Evolutionary conservation across 1,140 invertebrate genomes (phyloP).

Genomic region (Reticulitermes speratus): DNA sequence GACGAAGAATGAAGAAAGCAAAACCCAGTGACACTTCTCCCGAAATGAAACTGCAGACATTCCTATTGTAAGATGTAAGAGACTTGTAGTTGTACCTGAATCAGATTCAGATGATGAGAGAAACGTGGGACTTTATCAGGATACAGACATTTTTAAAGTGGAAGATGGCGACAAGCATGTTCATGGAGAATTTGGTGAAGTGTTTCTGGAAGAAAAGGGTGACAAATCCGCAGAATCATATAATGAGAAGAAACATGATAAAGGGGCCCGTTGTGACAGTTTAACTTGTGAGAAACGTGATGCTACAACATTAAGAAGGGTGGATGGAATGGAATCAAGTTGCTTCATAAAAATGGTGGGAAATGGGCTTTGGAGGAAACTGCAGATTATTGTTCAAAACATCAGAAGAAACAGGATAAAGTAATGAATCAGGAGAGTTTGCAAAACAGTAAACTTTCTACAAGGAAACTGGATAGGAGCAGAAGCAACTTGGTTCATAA

Average conservation of each 20-base stretch:
- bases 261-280: no score
- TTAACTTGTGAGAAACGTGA: no score
- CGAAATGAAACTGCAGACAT: background rate
- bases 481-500: background rate
- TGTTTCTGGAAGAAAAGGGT: background rate
- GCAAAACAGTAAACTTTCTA: background rate
- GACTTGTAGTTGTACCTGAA: background rate
- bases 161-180: background rate
- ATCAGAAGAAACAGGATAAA: background rate
- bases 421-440: background rate
- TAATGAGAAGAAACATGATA: no score
- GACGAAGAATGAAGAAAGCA: background rate
- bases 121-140: background rate
- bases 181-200: background rate
- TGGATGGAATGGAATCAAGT: background rate
- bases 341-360: background rate
- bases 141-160: background rate
- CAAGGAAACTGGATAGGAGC: background rate
- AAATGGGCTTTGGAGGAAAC: background rate
- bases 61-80: background rate
- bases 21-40: background rate
- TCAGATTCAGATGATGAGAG: background rate
- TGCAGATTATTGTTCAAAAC: background rate
- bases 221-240: background rate
- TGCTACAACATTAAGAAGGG: no score